A percentile compares a stretch with the other conserved stretches of the same genome.
Conservation (phyloP, 2,113 vertebrate genomes). For the Hepsetus odoe region DNA sequence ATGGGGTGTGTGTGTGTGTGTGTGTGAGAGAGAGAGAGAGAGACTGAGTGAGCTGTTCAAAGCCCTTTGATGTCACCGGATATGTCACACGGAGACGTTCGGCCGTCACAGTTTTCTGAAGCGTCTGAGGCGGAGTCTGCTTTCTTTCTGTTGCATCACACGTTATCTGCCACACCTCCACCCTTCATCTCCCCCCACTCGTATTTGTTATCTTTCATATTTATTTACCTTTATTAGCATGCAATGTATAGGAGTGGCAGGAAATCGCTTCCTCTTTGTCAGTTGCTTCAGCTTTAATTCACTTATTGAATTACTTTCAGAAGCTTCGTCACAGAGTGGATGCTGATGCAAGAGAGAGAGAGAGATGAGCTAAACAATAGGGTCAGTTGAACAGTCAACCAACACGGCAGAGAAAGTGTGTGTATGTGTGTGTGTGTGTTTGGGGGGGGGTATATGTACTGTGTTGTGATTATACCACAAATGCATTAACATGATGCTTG, state of each 20-base stretch:
- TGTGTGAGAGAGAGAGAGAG: constrained; percentile 22
- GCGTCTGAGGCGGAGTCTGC: constrained; percentile 34
- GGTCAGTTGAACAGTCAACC: constrained; percentile 22
- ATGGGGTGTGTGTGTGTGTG: constrained; percentile 20
- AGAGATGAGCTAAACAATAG: constrained; percentile 18
- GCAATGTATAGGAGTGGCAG: constrained; percentile 41
- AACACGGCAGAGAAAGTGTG: too few relatives aligned
- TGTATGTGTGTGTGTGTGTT: neutral
- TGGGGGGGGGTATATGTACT: too few relatives aligned
- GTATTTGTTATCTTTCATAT: constrained; percentile 52
- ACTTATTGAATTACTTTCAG: constrained; percentile 47
- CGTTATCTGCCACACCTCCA: constrained; percentile 16
- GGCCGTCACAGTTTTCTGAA: neutral
- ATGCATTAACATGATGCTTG: too few relatives aligned
- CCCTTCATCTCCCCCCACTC: neutral
- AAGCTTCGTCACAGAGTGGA: constrained; percentile 44
- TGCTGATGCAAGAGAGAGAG: constrained; percentile 50
- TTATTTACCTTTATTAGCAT: constrained; percentile 37
- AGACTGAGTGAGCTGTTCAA: constrained; percentile 44
- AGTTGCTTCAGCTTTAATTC: constrained; percentile 51
- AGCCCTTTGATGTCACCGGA: constrained; percentile 44
- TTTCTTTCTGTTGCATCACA: constrained; percentile 54
- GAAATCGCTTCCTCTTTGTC: constrained; percentile 46
- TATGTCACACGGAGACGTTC: neutral
- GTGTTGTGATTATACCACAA: too few relatives aligned